Percentiles rank a stretch among this genome's conserved stretches.
Evolutionary conservation across 2,888 invertebrate species (phyloP).

Genomic region (Rhynchonema sp.): DNA sequence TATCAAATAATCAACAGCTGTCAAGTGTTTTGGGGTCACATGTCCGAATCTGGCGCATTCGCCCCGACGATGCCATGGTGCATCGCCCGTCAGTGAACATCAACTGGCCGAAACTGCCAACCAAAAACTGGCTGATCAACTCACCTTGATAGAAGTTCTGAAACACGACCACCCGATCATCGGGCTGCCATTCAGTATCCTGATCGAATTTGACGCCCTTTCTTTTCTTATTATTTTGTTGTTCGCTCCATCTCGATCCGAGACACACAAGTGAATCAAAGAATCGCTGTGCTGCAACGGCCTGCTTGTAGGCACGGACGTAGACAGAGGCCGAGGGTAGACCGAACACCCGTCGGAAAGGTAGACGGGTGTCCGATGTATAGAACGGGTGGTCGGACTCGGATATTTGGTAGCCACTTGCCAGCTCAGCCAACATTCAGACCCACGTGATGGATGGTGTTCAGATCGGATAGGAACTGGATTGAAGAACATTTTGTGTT

Average conservation of each 20-base stretch:
- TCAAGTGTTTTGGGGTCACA: too few relatives aligned
- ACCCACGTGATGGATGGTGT: too few relatives aligned
- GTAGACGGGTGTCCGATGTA: background rate
- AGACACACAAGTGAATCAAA: background rate
- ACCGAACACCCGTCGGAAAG: background rate
- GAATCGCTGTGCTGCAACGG: background rate
- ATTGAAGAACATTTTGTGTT: too few relatives aligned
- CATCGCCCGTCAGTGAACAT: too few relatives aligned
- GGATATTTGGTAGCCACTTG: background rate
- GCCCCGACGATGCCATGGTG: too few relatives aligned
- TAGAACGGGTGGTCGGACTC: background rate
- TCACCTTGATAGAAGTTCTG: constrained; percentile 17
- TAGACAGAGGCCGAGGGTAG: background rate
- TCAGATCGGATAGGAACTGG: too few relatives aligned
- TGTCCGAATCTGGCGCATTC: too few relatives aligned
- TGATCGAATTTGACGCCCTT: constrained; percentile 9
- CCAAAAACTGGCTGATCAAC: background rate
- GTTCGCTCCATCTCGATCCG: background rate
- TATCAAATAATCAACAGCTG: too few relatives aligned
- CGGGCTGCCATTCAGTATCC: constrained; percentile 25
- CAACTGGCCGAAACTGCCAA: background rate
- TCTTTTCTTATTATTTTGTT: background rate
- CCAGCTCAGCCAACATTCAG: background rate
- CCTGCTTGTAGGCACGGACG: background rate
- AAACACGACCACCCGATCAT: constrained; percentile 22